phyloP scores from a whole-genome alignment of 2,113 vertebrate genomes.

The Semnornis frantzii region DNA sequence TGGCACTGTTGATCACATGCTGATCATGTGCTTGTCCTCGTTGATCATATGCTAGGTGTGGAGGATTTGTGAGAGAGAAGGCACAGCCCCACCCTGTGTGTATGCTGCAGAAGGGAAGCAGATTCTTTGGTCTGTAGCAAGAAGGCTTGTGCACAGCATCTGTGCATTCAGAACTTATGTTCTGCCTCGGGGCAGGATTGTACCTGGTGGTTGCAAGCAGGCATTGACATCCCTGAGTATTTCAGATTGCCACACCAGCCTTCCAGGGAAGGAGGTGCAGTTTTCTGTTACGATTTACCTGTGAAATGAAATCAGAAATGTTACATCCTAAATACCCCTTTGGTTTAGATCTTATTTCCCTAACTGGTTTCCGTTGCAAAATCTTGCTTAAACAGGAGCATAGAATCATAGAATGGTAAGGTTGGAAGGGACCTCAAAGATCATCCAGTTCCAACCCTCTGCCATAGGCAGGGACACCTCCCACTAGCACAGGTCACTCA shows the following conservation, averaged over 20 bases:
- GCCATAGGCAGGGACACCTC: no score
- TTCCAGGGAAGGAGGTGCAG: not conserved
- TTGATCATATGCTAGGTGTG: no score
- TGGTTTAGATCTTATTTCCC: not conserved
- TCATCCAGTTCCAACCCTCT: no score
- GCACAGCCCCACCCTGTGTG: rapidly evolving
- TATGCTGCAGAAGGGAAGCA: not conserved
- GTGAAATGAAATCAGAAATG: not conserved
- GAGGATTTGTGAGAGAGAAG: not conserved
- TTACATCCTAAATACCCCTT: not conserved
- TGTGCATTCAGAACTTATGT: not conserved
- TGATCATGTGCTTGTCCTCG: no score
- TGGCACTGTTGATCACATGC: no score
- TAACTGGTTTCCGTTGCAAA: not conserved
- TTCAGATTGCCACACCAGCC: not conserved
- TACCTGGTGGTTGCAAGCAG: not conserved
- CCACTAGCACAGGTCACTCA: no score
- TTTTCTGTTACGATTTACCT: not conserved
- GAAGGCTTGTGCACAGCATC: not conserved
- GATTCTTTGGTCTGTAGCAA: not conserved
- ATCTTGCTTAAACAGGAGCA: not conserved
- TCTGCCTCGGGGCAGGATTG: not conserved
- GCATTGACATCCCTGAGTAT: not conserved
- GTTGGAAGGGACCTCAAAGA: no score
- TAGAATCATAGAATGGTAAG: not conserved